Conservation (phyloP, 2,113 vertebrate genomes). For the Cervus canadensis region DNA sequence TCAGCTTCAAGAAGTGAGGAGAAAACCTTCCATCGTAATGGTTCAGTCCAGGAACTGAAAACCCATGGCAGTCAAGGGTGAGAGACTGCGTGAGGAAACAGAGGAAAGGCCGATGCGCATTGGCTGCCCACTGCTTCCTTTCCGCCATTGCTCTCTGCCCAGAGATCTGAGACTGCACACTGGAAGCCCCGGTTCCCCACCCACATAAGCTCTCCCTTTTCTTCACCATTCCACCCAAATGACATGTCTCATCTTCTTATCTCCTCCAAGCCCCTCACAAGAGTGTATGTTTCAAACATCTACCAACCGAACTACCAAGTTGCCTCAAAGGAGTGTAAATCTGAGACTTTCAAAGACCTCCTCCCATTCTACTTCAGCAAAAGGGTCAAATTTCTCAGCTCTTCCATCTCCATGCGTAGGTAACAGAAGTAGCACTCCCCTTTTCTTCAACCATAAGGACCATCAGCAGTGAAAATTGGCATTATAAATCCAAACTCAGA, state of each 20-base stretch:
- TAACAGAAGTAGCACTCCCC: background rate
- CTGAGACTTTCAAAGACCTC: background rate
- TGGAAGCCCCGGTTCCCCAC: background rate
- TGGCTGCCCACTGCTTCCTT: background rate
- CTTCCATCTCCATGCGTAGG: background rate
- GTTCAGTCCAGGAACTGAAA: background rate
- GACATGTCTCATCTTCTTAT: accelerated
- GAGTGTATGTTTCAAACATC: background rate
- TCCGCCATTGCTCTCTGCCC: background rate
- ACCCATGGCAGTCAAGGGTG: background rate
- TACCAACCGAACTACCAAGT: background rate
- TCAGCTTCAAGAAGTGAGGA: background rate
- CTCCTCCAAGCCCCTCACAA: background rate
- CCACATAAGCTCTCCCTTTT: background rate
- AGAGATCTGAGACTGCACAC: background rate
- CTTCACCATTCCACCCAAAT: background rate
- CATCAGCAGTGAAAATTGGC: background rate
- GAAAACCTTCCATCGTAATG: background rate
- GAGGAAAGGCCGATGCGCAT: background rate
- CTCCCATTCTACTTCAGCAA: background rate
- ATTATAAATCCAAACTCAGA: background rate
- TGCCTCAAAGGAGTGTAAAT: background rate
- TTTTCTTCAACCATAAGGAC: background rate
- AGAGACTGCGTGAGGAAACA: background rate
- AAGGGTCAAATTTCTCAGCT: background rate